Conservation (phyloP, 2,797 vertebrate species). For the Alfaro cultratus region DNA sequence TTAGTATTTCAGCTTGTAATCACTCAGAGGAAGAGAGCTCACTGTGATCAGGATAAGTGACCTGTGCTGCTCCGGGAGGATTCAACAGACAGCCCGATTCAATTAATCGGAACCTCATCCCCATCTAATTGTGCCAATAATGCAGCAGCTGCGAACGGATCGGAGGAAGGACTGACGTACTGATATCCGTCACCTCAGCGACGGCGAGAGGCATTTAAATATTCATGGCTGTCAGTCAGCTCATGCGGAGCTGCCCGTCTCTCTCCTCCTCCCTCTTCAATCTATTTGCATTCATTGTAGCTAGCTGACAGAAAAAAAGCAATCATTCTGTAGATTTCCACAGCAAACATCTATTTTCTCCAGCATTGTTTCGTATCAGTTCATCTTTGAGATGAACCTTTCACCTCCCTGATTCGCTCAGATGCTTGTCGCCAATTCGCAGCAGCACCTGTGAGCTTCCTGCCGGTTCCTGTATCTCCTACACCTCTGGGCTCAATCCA, state of each 20-base stretch:
- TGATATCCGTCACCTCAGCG: slow-evolving; percentile 71
- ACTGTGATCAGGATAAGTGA: slow-evolving; percentile 45
- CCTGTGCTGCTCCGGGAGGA: slow-evolving; percentile 41
- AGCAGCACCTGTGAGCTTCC: slow-evolving; percentile 8
- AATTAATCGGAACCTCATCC: slow-evolving; percentile 65
- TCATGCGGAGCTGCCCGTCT: slow-evolving; percentile 42
- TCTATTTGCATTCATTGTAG: slow-evolving; percentile 45
- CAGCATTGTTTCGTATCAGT: slow-evolving; percentile 24
- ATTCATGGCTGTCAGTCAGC: slow-evolving; percentile 81
- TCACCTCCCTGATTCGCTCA: slow-evolving; percentile 23
- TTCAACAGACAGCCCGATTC: slow-evolving; percentile 52
- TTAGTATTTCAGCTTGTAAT: slow-evolving; percentile 51
- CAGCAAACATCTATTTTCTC: slow-evolving; percentile 9
- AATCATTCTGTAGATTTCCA: slow-evolving; percentile 35
- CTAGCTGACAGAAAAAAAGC: slow-evolving; percentile 33
- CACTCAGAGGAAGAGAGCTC: slow-evolving; percentile 46
- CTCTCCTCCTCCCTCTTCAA: slow-evolving; percentile 17
- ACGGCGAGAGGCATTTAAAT: slow-evolving; percentile 72
- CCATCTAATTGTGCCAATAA: slow-evolving; percentile 76
- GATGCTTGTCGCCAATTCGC: slow-evolving; percentile 16
- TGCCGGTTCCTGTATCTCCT: slow-evolving; percentile 7
- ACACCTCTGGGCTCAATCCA: slow-evolving; percentile 29
- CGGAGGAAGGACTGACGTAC: slow-evolving; percentile 58
- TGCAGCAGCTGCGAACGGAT: slow-evolving; percentile 68
- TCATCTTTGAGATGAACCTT: slow-evolving; percentile 31